Evolutionary conservation across 2,113 vertebrate species (phyloP), one percentile per base, ranked within the genome.

Genomic region (Corydoras sp.): DNA sequence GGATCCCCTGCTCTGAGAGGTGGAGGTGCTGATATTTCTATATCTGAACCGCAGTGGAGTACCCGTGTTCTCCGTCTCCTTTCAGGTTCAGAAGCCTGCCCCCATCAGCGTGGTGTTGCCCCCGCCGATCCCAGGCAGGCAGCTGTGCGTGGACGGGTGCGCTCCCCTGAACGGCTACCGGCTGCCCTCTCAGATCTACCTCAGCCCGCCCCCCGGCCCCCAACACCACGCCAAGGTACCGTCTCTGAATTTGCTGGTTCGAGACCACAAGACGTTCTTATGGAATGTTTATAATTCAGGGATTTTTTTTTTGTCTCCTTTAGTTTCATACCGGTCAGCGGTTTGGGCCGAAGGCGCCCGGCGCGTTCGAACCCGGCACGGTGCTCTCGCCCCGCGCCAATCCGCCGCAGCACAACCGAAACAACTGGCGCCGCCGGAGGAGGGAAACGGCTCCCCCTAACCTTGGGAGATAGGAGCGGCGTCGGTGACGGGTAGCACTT

Each of bases 361-460:
- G 86, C 88, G 0, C 84, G 82, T 87, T 89, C 62, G 79, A 90
- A 81, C 93, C 89, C 82, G 87, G 86, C 72, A 84, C 90, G 0
- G 84, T 88, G 86, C 68, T 80, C 81, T 58, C 87, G 76, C 79
- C 86, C 81, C 24, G 85, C 78, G 61, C 83, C 85, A 83, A 5
- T 91, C 63, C 81, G 79, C 83, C 49, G 51, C 95, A 95, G 83
- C 93, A 95, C 75, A 93, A 91, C 85, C 94, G 93, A 61, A 93
- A 87, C 62, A 91, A 90, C 76, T 97, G 93, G 92, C 88, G 94
- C 35, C 92, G 94, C 79, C 91, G 92, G 79, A 96, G 96, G 83
- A 88, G 94, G 86, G 93, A 97, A 84, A 93, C 88, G 82, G 89
- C 93, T 50, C 94, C 94, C 0, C 92, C 94, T 73, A 95, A 92